Percentiles rank a stretch among this genome's conserved stretches.
phyloP scores from a whole-genome alignment of 2,797 vertebrate genomes.

The Peromyscus attwateri region DNA sequence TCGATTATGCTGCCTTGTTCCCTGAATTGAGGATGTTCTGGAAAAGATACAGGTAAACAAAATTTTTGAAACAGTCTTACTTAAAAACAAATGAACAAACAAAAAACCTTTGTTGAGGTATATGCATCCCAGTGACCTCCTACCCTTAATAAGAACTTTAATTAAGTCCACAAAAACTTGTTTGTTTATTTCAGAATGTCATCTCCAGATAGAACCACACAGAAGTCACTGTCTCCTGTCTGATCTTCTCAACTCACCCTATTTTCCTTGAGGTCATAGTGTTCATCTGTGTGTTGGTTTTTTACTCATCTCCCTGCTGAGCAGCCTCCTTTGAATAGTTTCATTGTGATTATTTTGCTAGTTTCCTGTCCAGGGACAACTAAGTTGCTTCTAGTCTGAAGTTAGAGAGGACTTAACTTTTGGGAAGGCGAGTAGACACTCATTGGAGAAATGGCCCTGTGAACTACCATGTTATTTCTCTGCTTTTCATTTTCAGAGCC shows the following conservation, averaged over 20 bases:
- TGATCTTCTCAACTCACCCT: neutral
- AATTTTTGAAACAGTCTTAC: neutral
- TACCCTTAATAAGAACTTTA: neutral
- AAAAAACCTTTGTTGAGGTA: neutral
- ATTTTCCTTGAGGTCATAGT: neutral
- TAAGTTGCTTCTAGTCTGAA: neutral
- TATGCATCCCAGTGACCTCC: neutral
- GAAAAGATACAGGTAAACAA: neutral
- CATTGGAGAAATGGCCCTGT: neutral
- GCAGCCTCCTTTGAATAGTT: neutral
- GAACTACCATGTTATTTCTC: neutral
- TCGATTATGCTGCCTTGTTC: neutral
- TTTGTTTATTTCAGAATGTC: neutral
- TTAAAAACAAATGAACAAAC: neutral
- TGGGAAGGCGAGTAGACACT: neutral
- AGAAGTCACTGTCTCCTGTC: neutral
- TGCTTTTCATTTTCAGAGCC: neutral
- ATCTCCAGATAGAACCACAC: neutral
- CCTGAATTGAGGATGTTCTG: neutral
- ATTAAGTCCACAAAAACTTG: neutral
- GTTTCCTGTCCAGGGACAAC: neutral
- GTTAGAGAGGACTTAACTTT: neutral
- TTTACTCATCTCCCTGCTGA: neutral
- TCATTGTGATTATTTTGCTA: rapidly evolving
- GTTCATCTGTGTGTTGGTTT: neutral